phyloP scores from a whole-genome alignment of 64 coral and sea anemone species.

The Anthopleura sola region DNA sequence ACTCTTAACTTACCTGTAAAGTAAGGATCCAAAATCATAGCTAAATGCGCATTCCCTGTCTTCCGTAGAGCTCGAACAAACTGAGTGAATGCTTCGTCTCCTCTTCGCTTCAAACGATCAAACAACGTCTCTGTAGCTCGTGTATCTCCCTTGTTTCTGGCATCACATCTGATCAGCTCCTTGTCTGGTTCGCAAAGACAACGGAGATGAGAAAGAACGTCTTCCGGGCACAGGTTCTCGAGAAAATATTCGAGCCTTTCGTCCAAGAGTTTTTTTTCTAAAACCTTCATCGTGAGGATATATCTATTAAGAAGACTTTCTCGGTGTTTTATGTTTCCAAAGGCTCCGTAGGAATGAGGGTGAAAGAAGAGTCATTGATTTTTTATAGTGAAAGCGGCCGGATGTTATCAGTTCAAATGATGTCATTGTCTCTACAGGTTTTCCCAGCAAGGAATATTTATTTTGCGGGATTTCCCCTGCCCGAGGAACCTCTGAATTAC shows the following conservation, averaged over 20 bases:
- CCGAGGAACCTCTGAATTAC: background rate
- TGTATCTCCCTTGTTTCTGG: constrained; percentile 30
- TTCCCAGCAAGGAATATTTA: background rate
- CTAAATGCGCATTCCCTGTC: constrained; percentile 50
- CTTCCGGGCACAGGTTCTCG: constrained; percentile 52
- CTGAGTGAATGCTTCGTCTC: constrained; percentile 47
- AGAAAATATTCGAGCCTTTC: constrained; percentile 39
- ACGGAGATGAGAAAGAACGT: constrained; percentile 38
- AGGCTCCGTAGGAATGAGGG: no score
- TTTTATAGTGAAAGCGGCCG: background rate
- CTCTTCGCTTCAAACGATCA: constrained; percentile 42
- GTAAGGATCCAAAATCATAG: constrained; percentile 67
- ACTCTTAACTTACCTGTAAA: constrained; percentile 42
- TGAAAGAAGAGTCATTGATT: no score
- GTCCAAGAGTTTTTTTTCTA: constrained; percentile 34
- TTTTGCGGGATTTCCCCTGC: background rate
- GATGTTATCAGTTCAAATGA: background rate
- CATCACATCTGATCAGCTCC: constrained; percentile 40
- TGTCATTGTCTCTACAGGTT: background rate
- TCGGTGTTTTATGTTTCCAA: no score
- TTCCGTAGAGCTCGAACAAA: constrained; percentile 69
- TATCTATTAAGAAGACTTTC: background rate
- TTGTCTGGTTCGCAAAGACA: constrained; percentile 38
- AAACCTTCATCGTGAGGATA: constrained; percentile 8
- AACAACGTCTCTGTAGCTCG: constrained; percentile 53